Evolutionary conservation across 2,113 vertebrate species (phyloP).

Genomic region (Neotragus moschatus): DNA sequence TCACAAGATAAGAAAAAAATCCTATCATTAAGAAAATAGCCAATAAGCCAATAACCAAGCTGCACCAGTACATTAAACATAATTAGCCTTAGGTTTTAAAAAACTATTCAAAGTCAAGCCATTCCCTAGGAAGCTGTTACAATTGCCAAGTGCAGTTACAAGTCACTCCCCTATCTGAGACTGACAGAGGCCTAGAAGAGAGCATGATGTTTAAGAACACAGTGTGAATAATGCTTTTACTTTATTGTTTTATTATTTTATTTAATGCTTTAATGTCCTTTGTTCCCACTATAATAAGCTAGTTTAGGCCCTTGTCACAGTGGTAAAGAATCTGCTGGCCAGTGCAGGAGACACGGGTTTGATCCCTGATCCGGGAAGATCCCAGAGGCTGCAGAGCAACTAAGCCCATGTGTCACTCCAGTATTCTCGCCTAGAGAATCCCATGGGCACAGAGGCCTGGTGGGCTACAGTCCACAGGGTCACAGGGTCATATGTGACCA

Average conservation of each 20-base stretch:
- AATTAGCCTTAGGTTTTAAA: constrained; percentile 28
- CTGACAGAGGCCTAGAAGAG: background rate
- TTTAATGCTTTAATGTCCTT: background rate
- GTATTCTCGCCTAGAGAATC: background rate
- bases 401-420: background rate
- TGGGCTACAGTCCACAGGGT: background rate
- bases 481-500: accelerated
- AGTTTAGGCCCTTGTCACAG: background rate
- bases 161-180: background rate
- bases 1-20: background rate
- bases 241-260: background rate
- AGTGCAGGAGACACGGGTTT: background rate
- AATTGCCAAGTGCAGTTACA: background rate
- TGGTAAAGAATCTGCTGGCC: background rate
- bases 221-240: background rate
- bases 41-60: constrained; percentile 26
- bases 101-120: background rate
- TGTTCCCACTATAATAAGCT: background rate
- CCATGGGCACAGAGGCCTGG: background rate
- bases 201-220: background rate
- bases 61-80: constrained; percentile 45
- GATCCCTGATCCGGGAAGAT: background rate
- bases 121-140: background rate
- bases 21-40: constrained; percentile 29
- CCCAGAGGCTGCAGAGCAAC: background rate